Conservation (phyloP, 2,888 invertebrate genomes). For the Drymonia ruficornis region DNA sequence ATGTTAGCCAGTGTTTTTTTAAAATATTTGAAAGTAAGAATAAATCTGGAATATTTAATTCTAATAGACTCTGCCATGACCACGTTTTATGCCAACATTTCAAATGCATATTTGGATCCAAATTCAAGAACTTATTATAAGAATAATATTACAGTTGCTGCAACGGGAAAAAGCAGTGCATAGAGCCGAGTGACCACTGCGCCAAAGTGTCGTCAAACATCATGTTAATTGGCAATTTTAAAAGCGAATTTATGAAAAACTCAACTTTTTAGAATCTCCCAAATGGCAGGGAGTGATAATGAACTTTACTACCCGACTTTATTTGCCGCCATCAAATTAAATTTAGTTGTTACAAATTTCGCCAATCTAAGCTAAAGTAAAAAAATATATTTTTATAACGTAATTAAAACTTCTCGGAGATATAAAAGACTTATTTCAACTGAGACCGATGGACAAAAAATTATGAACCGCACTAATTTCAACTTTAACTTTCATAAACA, state of each 20-base stretch:
- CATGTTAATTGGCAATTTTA: neutral
- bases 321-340: constrained; percentile 37
- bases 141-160: no score
- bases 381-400: constrained; percentile 43
- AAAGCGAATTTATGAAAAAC: neutral
- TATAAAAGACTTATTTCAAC: constrained; percentile 40
- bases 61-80: no score
- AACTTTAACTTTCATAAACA: neutral
- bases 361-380: constrained; percentile 27
- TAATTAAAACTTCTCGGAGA: constrained; percentile 47
- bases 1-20: no score
- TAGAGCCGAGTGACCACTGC: no score
- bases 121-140: no score
- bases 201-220: no score
- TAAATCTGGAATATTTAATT: no score
- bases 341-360: constrained; percentile 36
- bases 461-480: neutral
- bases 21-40: no score
- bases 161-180: no score
- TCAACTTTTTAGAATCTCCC: constrained; percentile 6
- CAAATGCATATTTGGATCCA: no score
- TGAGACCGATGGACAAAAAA: constrained; percentile 21
- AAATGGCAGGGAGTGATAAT: constrained; percentile 30
- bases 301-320: constrained; percentile 31
- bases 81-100: no score